A percentile compares a stretch with the other conserved stretches of the same genome.
phyloP scores from a whole-genome alignment of 2,113 vertebrate genomes.

The Seriola quinqueradiata region DNA sequence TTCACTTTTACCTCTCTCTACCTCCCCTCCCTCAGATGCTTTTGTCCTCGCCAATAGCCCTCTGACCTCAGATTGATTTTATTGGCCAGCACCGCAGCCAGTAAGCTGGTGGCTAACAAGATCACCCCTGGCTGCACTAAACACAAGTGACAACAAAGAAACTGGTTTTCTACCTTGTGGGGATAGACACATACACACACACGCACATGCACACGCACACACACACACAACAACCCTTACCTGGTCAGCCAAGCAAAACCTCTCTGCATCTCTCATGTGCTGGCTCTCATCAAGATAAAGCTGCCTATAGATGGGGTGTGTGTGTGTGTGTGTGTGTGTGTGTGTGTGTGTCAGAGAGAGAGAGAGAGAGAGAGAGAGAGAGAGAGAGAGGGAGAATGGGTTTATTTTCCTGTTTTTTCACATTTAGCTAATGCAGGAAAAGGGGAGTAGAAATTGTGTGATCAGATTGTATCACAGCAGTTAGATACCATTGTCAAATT shows the following conservation, averaged over 20 bases:
- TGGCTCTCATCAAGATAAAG: constrained; percentile 43
- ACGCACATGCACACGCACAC: neutral
- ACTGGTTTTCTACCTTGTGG: constrained; percentile 54
- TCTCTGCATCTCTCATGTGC: constrained; percentile 38
- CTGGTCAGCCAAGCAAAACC: constrained; percentile 31
- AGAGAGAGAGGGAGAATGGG: no score
- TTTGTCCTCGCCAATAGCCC: constrained; percentile 45
- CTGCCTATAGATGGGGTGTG: neutral
- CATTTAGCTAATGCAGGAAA: neutral
- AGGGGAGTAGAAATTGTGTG: neutral
- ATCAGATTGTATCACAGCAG: neutral
- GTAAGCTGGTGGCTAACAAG: constrained; percentile 62
- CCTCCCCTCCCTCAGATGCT: neutral
- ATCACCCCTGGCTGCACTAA: constrained; percentile 62
- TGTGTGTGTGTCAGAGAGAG: no score
- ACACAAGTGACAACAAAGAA: constrained; percentile 69
- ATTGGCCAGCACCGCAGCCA: constrained; percentile 37
- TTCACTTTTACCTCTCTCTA: neutral
- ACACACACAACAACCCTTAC: neutral
- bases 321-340: neutral
- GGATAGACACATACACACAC: constrained; percentile 1
- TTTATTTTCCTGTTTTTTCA: neutral
- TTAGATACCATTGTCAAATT: constrained; percentile 1
- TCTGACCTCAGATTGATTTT: constrained; percentile 61
- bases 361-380: no score